phyloP scores from a whole-genome alignment of 1,140 invertebrate genomes.

The Listronotus bonariensis region DNA sequence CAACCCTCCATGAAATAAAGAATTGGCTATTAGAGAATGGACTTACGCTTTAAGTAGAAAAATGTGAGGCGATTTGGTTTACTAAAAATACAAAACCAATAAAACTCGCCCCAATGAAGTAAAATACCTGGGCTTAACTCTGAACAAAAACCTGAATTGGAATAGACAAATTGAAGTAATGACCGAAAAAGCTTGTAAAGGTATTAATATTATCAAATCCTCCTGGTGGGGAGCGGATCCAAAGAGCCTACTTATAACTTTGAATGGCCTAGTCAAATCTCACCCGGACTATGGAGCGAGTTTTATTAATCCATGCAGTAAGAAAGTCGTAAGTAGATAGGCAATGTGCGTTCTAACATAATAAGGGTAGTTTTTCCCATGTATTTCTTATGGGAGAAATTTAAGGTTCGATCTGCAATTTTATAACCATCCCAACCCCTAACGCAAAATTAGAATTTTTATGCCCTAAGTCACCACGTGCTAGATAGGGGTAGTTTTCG shows the following conservation, averaged over 20 bases:
- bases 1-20: conserved; percentile 3
- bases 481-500: no score
- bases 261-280: conserved; percentile 19
- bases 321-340: no score
- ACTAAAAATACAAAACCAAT: conserved; percentile 8
- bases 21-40: conserved; percentile 13
- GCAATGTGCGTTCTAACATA: no score
- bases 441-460: no score
- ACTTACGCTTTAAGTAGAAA: conserved; percentile 14
- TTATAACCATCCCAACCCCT: no score
- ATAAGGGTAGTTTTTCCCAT: no score
- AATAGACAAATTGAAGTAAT: conserved; percentile 24
- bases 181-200: conserved; percentile 13
- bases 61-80: conserved; percentile 26
- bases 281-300: conserved; percentile 31
- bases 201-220: conserved; percentile 32
- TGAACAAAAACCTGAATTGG: conserved; percentile 28
- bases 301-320: conserved; percentile 12
- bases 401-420: no score
- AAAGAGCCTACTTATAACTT: conserved; percentile 1
- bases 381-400: no score
- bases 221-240: conserved; percentile 38
- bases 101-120: background rate
- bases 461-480: no score
- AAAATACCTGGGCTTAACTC: conserved; percentile 30